Conservation (phyloP, 2,113 vertebrate species). For the Charadrius vociferus region DNA sequence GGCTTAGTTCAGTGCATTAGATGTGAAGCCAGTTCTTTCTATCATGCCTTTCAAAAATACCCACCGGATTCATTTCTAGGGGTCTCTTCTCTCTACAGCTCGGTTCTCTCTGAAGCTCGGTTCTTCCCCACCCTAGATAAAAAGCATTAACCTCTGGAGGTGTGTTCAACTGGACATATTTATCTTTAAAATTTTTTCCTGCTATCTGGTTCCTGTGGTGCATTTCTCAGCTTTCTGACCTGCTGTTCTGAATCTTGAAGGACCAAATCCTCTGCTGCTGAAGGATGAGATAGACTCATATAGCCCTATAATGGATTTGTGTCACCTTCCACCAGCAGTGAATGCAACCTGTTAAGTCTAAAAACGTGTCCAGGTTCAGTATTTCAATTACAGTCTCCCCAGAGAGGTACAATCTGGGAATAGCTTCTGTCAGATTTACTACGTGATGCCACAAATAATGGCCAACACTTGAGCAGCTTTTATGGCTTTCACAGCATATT, state of each 20-base stretch:
- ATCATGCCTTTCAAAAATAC: neutral
- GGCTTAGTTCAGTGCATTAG: neutral
- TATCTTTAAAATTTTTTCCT: neutral
- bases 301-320: neutral
- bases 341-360: neutral
- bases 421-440: neutral
- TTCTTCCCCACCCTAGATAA: neutral
- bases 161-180: neutral
- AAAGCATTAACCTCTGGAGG: neutral
- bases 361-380: neutral
- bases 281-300: neutral
- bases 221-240: neutral
- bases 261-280: neutral
- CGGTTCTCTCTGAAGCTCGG: neutral
- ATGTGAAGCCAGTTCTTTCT: neutral
- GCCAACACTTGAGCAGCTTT: neutral
- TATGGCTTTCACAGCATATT: neutral
- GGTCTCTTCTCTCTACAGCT: neutral
- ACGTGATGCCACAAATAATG: neutral
- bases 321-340: neutral
- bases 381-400: neutral
- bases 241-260: neutral
- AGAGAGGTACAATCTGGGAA: neutral
- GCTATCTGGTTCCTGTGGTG: neutral
- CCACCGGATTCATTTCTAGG: neutral